Percentiles rank a stretch among this genome's conserved stretches.
Conservation (phyloP, 2,113 vertebrate genomes). For the Ibidorhyncha struthersii region DNA sequence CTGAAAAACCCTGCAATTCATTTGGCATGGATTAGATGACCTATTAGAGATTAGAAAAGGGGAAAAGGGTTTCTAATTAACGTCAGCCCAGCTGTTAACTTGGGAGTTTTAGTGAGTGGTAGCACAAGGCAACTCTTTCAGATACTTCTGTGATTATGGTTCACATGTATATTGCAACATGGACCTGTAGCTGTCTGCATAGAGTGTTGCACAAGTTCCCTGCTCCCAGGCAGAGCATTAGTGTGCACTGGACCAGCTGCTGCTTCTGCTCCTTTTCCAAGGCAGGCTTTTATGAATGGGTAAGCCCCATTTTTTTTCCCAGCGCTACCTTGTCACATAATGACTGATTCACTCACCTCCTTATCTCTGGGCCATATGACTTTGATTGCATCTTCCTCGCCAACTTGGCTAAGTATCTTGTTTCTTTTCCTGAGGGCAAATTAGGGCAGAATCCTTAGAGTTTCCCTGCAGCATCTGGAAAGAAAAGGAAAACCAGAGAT, state of each 20-base stretch:
- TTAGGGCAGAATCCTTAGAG: conserved; percentile 3
- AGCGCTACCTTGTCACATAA: neutral
- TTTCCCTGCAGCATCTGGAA: conserved; percentile 17
- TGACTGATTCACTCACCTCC: conserved; percentile 16
- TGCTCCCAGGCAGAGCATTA: neutral
- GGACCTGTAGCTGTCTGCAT: neutral
- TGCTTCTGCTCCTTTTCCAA: neutral
- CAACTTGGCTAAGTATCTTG: neutral
- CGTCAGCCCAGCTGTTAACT: conserved; percentile 27
- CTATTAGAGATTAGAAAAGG: conserved; percentile 5
- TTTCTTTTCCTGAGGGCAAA: neutral
- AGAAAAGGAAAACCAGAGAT: conserved; percentile 28
- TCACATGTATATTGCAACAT: neutral
- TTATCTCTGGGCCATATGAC: conserved; percentile 7
- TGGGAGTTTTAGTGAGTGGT: neutral
- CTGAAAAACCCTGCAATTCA: conserved; percentile 3
- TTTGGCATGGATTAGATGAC: conserved; percentile 19
- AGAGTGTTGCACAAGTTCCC: neutral
- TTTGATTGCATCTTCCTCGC: neutral
- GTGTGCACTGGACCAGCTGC: neutral
- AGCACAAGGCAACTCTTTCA: neutral
- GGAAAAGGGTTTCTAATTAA: conserved; percentile 26
- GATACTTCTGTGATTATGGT: neutral
- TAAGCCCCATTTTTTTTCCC: neutral
- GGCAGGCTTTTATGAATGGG: conserved; percentile 21